Evolutionary conservation across 2,113 vertebrate species (phyloP), one percentile per base, ranked within the genome.

Genomic region (Heterochromis multidens): DNA sequence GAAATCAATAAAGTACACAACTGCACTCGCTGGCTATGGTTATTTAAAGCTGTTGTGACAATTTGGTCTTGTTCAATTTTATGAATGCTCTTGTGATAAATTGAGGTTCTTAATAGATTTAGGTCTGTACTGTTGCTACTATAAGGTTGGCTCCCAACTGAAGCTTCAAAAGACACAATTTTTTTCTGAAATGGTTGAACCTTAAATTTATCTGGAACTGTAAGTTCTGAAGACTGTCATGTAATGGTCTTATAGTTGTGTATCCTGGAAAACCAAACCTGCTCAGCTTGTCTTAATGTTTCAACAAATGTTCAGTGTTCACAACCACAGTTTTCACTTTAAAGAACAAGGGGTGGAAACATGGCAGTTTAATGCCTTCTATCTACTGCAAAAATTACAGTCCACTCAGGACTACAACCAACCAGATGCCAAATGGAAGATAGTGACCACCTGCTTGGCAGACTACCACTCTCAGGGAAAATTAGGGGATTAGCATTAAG

Each of bases 1-100:
- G 6, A 77, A 37, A n/a, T 19, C n/a, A 77, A 70, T 87, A 87
- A 87, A 87, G 3, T 19, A 4, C 2, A 46, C 70, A 12, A 80
- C 56, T 79, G 13, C 23, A 56, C 58, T 74, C 17, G 6, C 11
- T 58, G 23, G 14, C 6, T 31, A 0, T 40, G 19, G 3, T 23
- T 0, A 6, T 60, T 60, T 31, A 10, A 27, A 27, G 0, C 1
- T 31, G 16, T 27, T 61, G 16, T 14, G 13, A 59, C 57, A 12
- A 10, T 25, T 5, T 6, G 3, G 1, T 12, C 25, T 3, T 10
- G 35, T 67, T 17, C 63, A 46, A 40, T 8, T 37, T 46, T 1
- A 0, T 70, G 13, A n/a, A 17, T 67, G 37, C 3, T 0, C n/a
- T 67, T 13, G 3, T 65, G n/a, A 67, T 25, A 25, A 67, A 25